Evolutionary conservation across 2,113 vertebrate species (phyloP).

Genomic region (Gopherus evgoodei): DNA sequence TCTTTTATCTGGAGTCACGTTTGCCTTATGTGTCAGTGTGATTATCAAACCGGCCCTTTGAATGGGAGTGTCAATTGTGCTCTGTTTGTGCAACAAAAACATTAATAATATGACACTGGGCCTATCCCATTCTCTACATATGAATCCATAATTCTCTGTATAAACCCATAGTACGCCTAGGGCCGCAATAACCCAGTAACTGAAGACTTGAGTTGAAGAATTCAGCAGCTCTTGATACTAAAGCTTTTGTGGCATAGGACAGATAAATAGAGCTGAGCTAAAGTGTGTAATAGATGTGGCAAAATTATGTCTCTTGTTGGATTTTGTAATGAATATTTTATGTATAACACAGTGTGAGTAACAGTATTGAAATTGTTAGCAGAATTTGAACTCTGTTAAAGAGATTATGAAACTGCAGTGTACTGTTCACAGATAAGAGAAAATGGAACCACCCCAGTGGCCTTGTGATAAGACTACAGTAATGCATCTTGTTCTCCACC

Average conservation of each 20-base stretch:
- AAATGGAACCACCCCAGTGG: background rate
- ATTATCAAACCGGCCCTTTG: background rate
- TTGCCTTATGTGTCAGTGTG: slow-evolving; percentile 8
- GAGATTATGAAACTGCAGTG: background rate
- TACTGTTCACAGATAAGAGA: background rate
- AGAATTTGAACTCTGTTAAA: background rate
- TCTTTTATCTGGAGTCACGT: slow-evolving; percentile 1
- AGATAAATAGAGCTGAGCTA: background rate
- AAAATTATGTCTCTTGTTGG: background rate
- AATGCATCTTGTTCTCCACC: background rate
- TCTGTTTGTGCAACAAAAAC: background rate
- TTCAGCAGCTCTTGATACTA: background rate
- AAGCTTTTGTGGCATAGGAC: background rate
- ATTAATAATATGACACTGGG: background rate
- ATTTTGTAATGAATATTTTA: background rate
- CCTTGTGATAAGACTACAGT: background rate
- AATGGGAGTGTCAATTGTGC: background rate
- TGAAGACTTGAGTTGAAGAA: background rate
- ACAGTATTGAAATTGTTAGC: background rate
- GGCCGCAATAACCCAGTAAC: background rate
- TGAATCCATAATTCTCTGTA: too few relatives aligned
- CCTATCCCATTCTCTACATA: accelerated
- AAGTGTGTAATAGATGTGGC: background rate
- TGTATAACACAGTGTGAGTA: background rate
- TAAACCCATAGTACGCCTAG: too few relatives aligned